Evolutionary conservation across 1,140 invertebrate species (phyloP).

Genomic region (Ridgeia piscesae): DNA sequence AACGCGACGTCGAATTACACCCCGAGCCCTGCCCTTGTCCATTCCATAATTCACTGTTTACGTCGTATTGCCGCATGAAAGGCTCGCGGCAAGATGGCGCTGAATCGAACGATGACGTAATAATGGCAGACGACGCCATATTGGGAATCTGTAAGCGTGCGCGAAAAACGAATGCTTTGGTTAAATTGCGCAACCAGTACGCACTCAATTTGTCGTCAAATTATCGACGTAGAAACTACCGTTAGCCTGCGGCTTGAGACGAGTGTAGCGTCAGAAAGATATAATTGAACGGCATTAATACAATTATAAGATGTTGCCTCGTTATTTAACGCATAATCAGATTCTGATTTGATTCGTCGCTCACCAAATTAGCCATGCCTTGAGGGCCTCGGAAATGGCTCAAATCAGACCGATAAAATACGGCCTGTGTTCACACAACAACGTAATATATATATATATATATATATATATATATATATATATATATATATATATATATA

Average conservation of each 20-base stretch:
- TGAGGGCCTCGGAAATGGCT: neutral
- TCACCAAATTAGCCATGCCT: neutral
- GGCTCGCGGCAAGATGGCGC: neutral
- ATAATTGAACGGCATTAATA: neutral
- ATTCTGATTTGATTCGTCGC: neutral
- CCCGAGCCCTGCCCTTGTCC: neutral
- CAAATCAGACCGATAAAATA: neutral
- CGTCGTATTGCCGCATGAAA: neutral
- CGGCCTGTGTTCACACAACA: neutral
- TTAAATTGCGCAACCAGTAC: neutral
- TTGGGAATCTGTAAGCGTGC: neutral
- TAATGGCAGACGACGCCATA: neutral
- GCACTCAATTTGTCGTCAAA: neutral
- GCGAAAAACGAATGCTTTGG: neutral
- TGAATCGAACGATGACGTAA: neutral
- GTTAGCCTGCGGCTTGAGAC: neutral
- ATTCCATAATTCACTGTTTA: neutral
- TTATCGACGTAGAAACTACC: neutral
- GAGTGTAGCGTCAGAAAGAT: neutral
- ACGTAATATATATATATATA: neutral
- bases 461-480: no score
- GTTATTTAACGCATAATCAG: neutral
- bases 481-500: no score
- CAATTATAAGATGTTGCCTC: neutral
- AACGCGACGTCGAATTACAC: neutral